Base-by-base conservation (phyloP, 2,888 invertebrate genomes). In the Tipula lateralis region DNA sequence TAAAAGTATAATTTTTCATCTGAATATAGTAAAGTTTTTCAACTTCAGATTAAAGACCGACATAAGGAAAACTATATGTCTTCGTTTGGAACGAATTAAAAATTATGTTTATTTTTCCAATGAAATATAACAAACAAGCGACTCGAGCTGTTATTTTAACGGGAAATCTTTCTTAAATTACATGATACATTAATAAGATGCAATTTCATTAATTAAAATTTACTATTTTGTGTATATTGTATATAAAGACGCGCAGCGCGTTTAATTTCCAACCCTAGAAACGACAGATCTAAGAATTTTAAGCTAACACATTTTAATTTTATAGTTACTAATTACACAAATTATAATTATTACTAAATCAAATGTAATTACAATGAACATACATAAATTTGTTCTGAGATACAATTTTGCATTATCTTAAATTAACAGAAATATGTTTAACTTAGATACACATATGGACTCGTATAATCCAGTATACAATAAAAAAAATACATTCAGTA, bases 141-240 rank as follows among this genome's bases (percentile, higher is more conserved):
- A 24, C 66, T 24, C 6, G 66, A 66, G 66, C 24, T 66, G 24
- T 24, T 66, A 66, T 66, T 66, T 66, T 66, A 66, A 66, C 66
- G 66, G 66, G 66, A 66, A 66, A 66, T 66, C 66, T 66, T 66
- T 66, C 66, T 66, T 66, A 66, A 66, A 66, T 66, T 66, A 66
- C 66, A 66, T 24, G 66, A 66, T 66, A 66, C 66, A 66, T 66
- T 66, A 66, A 66, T 66, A 66, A 66, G 24, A 1, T 24, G 66
- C 66, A 66, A 66, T 66, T 66, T 24, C 66, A 66, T 66, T 66
- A 66, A 66, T 66, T 66, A 66, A 66, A 66, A 66, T 66, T 9
- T 24, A 66, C 66, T 66, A 66, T 66, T 24, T 19, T 66, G 66
- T 66, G 19, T 66, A 9, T 66, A 1, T n/a, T 24, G 9, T 66